Percentiles rank a stretch among this genome's conserved stretches.
Conservation (phyloP, 2,888 invertebrate species). For the Troides aeacus region DNA sequence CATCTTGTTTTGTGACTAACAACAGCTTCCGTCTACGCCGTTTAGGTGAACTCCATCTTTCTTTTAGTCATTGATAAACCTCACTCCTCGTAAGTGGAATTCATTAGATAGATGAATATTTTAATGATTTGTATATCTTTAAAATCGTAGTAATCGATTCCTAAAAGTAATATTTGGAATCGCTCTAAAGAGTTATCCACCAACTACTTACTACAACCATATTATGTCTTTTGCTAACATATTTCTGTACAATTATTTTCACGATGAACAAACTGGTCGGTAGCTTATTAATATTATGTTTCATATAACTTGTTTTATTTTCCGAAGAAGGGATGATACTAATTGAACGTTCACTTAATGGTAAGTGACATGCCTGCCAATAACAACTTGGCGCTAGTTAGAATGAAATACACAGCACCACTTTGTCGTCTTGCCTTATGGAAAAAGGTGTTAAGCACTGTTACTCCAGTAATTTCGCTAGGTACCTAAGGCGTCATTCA, state of each 20-base stretch:
- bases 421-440: too few relatives aligned
- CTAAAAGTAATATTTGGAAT: too few relatives aligned
- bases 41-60: not conserved
- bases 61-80: not conserved
- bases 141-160: too few relatives aligned
- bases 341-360: too few relatives aligned
- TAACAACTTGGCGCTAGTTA: too few relatives aligned
- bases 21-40: not conserved
- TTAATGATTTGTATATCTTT: too few relatives aligned
- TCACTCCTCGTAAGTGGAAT: not conserved
- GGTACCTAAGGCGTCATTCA: too few relatives aligned
- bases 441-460: too few relatives aligned
- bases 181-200: not conserved
- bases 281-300: not conserved
- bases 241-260: not conserved
- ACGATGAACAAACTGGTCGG: not conserved
- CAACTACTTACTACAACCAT: not conserved
- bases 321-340: too few relatives aligned
- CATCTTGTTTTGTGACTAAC: slow-evolving; percentile 15
- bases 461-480: too few relatives aligned
- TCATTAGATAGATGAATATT: not conserved
- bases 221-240: not conserved
- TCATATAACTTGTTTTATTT: not conserved
- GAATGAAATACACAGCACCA: too few relatives aligned
- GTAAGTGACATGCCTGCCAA: too few relatives aligned